Evolutionary conservation across 2,797 vertebrate genomes (phyloP).

Genomic region (Hipposideros larvatus): DNA sequence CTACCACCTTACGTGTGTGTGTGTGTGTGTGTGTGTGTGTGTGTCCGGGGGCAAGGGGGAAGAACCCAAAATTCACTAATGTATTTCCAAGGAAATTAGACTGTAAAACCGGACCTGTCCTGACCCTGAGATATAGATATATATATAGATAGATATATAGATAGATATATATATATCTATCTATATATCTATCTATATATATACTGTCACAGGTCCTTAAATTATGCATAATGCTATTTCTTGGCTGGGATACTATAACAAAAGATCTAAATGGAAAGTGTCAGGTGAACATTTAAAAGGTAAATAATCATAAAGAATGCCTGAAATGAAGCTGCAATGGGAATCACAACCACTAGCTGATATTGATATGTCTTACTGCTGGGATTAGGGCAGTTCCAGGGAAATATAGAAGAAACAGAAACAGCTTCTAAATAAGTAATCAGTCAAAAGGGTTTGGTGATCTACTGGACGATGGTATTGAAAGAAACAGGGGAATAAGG

Average conservation of each 20-base stretch:
- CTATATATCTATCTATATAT: too few relatives aligned
- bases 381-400: not conserved
- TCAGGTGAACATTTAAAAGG: not conserved
- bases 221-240: not conserved
- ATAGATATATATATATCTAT: too few relatives aligned
- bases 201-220: not conserved
- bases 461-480: not conserved
- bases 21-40: not conserved
- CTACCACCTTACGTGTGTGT: not conserved
- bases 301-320: not conserved
- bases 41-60: accelerated
- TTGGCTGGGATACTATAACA: not conserved
- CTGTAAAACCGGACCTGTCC: not conserved
- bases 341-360: not conserved
- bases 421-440: not conserved
- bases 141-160: too few relatives aligned
- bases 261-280: not conserved
- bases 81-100: not conserved
- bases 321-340: not conserved
- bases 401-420: not conserved
- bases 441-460: not conserved
- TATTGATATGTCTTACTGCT: not conserved
- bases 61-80: not conserved
- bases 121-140: not conserved
- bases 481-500: not conserved